These are phyloP conservation scores for Arctopsyche grandis DNA, from an alignment of 1,140 invertebrate species.

Conservation along the genomic window DNA sequence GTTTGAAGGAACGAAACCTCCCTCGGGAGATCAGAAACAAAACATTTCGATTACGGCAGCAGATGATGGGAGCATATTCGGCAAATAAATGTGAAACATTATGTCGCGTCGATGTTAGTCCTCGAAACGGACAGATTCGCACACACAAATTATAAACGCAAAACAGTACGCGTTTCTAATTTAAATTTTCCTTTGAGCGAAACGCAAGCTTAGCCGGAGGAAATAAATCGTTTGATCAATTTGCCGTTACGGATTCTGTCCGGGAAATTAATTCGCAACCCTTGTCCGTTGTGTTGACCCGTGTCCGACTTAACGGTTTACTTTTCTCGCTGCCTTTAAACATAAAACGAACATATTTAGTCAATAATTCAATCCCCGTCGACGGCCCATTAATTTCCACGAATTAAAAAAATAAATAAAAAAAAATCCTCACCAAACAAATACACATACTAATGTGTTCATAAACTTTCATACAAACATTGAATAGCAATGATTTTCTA, in stretches of 20 bases:
- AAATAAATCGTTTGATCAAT: conserved; percentile 2
- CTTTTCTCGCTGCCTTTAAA: not conserved
- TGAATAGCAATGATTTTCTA: no score
- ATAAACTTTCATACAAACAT: no score
- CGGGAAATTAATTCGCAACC: conserved; percentile 1
- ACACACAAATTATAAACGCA: not conserved
- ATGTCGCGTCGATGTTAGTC: no score
- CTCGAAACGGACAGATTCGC: no score
- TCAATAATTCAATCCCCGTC: not conserved
- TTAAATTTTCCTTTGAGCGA: not conserved
- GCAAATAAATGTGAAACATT: no score
- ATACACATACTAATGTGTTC: no score
- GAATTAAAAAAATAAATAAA: no score
- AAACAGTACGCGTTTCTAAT: not conserved
- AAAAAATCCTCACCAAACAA: no score
- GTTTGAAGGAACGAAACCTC: no score
- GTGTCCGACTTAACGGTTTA: not conserved
- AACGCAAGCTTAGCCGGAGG: not conserved
- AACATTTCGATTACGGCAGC: no score
- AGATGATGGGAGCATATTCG: no score
- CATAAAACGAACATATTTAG: not conserved
- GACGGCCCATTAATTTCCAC: not conserved
- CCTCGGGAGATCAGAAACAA: no score
- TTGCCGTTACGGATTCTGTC: not conserved
- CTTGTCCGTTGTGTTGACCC: conserved; percentile 9